Conservation (phyloP, 64 coral and sea anemone genomes). For the Acropora yongei region DNA sequence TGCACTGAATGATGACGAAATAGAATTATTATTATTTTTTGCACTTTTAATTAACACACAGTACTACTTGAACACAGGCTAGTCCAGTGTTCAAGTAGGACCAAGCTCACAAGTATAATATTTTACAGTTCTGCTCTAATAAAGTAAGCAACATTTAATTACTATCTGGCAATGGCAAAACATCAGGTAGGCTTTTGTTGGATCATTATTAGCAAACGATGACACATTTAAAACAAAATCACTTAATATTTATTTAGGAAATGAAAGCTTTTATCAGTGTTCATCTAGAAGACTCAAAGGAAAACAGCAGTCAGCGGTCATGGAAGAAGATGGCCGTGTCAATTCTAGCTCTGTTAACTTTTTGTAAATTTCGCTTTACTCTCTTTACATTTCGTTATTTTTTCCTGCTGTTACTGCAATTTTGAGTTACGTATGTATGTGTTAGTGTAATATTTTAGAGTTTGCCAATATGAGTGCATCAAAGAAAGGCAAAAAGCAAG, state of each 20-base stretch:
- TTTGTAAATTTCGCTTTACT: too few relatives aligned
- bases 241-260: background rate
- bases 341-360: too few relatives aligned
- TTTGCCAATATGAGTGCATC: too few relatives aligned
- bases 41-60: too few relatives aligned
- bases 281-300: background rate
- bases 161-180: background rate
- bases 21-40: too few relatives aligned
- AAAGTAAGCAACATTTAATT: background rate
- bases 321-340: too few relatives aligned
- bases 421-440: too few relatives aligned
- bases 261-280: background rate
- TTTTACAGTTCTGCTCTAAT: background rate
- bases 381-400: too few relatives aligned
- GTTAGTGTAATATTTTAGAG: too few relatives aligned
- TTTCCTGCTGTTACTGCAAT: too few relatives aligned
- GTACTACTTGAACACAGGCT: background rate
- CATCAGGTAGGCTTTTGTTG: background rate
- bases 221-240: background rate
- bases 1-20: constrained; percentile 52
- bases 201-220: background rate
- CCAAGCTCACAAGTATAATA: background rate
- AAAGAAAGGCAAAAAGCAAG: too few relatives aligned
- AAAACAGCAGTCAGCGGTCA: background rate
- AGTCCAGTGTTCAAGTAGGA: background rate